Conservation (phyloP, 2,888 invertebrate genomes). For the Trissolcus japonicus region DNA sequence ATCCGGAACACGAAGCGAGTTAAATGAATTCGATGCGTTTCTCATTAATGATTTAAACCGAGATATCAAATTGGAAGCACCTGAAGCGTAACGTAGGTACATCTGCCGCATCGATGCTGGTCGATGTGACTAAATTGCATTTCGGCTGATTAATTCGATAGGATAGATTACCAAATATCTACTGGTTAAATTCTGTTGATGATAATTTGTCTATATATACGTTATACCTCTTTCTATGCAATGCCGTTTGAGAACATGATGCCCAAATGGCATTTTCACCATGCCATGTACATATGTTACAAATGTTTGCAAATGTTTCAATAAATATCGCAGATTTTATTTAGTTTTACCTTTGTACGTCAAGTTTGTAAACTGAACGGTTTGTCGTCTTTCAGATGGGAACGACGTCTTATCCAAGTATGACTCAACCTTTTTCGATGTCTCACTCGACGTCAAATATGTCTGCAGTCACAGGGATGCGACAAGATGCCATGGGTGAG, state of each 20-base stretch:
- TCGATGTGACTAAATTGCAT: constrained; percentile 74
- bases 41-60: constrained; percentile 71
- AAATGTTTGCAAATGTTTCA: too few species aligned
- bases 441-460: constrained; percentile 92
- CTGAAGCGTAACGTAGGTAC: constrained; percentile 67
- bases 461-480: constrained; percentile 91
- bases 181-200: constrained; percentile 72
- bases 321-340: background rate
- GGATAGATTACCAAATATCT: constrained; percentile 72
- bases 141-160: constrained; percentile 73
- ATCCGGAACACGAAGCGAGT: constrained; percentile 53
- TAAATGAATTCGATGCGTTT: constrained; percentile 70
- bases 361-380: background rate
- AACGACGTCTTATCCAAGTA: constrained; percentile 92
- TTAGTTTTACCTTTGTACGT: background rate
- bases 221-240: constrained; percentile 11
- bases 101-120: constrained; percentile 66
- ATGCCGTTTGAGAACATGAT: background rate
- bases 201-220: constrained; percentile 65
- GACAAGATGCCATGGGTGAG: constrained; percentile 90
- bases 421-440: constrained; percentile 97
- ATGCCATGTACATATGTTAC: too few species aligned
- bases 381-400: constrained; percentile 85
- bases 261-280: too few species aligned
- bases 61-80: constrained; percentile 70